Conservation (phyloP, 2,888 invertebrate species). For the Caenorhabditis drosophilae region DNA sequence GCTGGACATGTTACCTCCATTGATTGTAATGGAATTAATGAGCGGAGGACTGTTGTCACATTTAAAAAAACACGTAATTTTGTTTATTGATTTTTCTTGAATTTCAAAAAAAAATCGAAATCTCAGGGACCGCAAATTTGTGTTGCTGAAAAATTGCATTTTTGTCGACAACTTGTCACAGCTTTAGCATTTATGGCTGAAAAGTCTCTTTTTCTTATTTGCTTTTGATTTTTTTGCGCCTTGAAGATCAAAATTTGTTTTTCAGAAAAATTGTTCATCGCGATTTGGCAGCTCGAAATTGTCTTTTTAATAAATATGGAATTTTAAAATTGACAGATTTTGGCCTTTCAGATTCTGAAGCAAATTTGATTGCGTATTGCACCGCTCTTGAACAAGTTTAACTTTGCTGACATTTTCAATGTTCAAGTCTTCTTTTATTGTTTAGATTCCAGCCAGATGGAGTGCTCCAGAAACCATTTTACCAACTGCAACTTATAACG, state of each 20-base stretch:
- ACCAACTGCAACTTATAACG: constrained; percentile 7
- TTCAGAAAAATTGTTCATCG: constrained; percentile 35
- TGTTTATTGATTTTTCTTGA: background rate
- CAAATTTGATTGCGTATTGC: constrained; percentile 10
- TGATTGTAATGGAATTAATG: constrained; percentile 27
- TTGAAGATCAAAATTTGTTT: background rate
- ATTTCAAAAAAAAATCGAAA: too few relatives aligned
- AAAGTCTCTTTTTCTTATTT: constrained; percentile 1
- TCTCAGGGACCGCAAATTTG: constrained; percentile 11
- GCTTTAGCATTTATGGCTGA: constrained; percentile 17
- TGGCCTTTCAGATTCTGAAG: constrained; percentile 12
- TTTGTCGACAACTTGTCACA: constrained; percentile 16
- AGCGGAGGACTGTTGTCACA: constrained; percentile 6
- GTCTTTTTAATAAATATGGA: constrained; percentile 22
- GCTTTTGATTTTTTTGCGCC: background rate
- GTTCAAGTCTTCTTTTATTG: background rate
- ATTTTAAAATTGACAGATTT: constrained; percentile 29
- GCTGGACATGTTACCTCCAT: constrained; percentile 9
- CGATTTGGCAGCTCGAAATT: constrained; percentile 40
- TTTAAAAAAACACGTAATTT: background rate
- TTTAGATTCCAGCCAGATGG: constrained; percentile 15
- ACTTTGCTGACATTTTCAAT: background rate
- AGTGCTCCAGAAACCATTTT: constrained; percentile 12
- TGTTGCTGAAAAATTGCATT: constrained; percentile 18
- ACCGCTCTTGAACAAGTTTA: constrained; percentile 5